These are phyloP conservation scores for Campoplex capitator DNA, from an alignment of 2,888 invertebrate genomes.

Conservation along the genomic window DNA sequence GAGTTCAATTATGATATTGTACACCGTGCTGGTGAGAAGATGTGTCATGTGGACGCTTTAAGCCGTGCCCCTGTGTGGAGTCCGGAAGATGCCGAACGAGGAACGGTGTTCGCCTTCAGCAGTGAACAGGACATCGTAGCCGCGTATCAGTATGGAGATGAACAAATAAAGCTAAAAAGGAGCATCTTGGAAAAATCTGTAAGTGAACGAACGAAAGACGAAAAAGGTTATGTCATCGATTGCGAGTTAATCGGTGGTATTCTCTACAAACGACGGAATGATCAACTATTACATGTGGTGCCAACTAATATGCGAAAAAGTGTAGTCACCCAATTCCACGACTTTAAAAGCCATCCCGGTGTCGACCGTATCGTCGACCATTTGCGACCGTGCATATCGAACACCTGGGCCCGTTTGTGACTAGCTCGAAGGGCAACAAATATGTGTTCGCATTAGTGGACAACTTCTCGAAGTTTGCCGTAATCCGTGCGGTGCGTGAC, in stretches of 20 bases:
- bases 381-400: background rate
- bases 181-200: background rate
- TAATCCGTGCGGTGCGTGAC: too few relatives aligned
- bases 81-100: slow-evolving; percentile 8
- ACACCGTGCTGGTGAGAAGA: slow-evolving; percentile 66
- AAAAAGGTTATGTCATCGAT: background rate
- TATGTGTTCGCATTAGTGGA: too few relatives aligned
- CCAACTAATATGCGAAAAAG: slow-evolving; percentile 57
- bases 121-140: slow-evolving; percentile 1
- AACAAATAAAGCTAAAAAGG: background rate
- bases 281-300: background rate
- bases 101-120: background rate
- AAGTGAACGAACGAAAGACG: background rate
- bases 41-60: slow-evolving; percentile 70
- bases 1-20: slow-evolving; percentile 68
- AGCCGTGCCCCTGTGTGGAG: slow-evolving; percentile 66
- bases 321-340: background rate
- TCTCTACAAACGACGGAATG: slow-evolving; percentile 1
- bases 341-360: slow-evolving; percentile 13
- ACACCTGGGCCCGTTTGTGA: too few relatives aligned
- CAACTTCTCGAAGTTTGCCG: too few relatives aligned
- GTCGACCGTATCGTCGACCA: background rate
- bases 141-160: slow-evolving; percentile 10
- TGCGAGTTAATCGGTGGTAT: slow-evolving; percentile 17
- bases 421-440: too few relatives aligned